Evolutionary conservation across 2,113 vertebrate species (phyloP), one percentile per base, ranked within the genome.

Genomic region (Haplochromis burtoni): DNA sequence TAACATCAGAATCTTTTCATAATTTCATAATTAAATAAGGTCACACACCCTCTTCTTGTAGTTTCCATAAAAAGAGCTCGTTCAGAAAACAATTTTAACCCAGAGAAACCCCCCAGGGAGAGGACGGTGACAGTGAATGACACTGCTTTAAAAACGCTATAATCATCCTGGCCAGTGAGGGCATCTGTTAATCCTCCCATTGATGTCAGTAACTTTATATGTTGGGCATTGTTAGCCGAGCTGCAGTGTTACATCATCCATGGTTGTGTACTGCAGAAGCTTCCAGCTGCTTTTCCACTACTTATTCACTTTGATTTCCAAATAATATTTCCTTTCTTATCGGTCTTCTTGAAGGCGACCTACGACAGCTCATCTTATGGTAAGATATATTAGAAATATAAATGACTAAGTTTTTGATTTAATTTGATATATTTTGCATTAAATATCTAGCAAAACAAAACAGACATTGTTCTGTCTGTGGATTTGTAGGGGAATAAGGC

Each of bases 361-460:
- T 98, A 80, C 97, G 96, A 80, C 97, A 97, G 57, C 94, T 98
- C 79, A 97, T 98, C 68, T 86, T 98, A 84, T 98, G 98, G 97
- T 98, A 94, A 97, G 97, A 95, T 21, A 42, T 53, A 71, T 82
- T 7, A 26, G n/a, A 6, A 31, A 38, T 47, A 68, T n/a, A 5
- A 38, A 4, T 40, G 8, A 29, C 16, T 57, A 14, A 31, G 6
- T 63, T 6, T 81, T 9, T 80, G 2, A 35, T 10, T 49, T 19
- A 14, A 38, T 42, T 84, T 83, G 9, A 73, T 4, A 63, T 47
- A 63, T 85, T 40, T 80, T 8, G 24, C 7, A 31, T 16, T 42
- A 31, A 53, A 47, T 76, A 40, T 5, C 29, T 11, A 4, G 24
- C 8, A 21, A 57, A 87, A 63, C 16, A 63, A 63, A 63, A 35